Percentiles rank a stretch among this genome's conserved stretches.
These are phyloP conservation scores for Lathronympha strigana DNA, from an alignment of 2,888 invertebrate genomes.

Conservation along the genomic window DNA sequence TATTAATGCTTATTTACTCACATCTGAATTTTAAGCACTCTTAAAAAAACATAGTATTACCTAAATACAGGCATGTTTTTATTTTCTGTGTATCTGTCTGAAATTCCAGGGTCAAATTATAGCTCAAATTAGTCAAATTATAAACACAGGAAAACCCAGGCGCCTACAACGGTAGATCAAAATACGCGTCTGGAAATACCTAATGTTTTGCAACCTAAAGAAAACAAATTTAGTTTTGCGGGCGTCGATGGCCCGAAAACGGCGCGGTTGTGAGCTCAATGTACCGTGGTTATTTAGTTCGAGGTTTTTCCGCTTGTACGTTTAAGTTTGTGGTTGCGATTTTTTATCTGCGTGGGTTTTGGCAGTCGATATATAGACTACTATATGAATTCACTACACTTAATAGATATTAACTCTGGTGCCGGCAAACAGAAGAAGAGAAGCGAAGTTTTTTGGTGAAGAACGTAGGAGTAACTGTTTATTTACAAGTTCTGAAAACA, in stretches of 20 bases:
- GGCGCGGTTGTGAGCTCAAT: background rate
- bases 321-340: background rate
- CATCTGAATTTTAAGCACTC: too few species aligned
- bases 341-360: background rate
- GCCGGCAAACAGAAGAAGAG: too few species aligned
- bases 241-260: background rate
- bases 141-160: background rate
- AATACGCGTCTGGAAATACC: background rate
- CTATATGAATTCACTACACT: too few species aligned
- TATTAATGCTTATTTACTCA: too few species aligned
- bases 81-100: background rate
- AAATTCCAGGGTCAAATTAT: background rate
- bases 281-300: background rate
- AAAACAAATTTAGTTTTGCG: background rate
- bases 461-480: too few species aligned
- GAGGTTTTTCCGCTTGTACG: background rate
- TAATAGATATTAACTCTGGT: too few species aligned
- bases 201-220: conserved; percentile 1
- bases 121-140: background rate
- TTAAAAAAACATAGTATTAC: too few species aligned
- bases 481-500: too few species aligned
- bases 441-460: too few species aligned
- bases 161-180: background rate
- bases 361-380: background rate
- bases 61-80: background rate